Conservation (phyloP, 2,113 vertebrate species). For the Nematolebias whitei region DNA sequence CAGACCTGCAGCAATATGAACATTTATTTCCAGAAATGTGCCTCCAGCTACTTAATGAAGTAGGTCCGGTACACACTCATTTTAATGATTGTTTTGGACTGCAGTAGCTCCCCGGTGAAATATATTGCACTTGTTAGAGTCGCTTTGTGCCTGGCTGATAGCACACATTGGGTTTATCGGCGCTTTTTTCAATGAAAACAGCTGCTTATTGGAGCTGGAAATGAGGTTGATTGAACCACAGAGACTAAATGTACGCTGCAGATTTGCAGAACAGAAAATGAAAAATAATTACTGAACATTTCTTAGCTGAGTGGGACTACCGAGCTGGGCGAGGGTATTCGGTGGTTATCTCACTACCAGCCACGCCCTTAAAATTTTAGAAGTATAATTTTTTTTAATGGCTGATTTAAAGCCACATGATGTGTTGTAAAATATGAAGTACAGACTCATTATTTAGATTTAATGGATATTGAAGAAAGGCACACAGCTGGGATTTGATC, state of each 20-base stretch:
- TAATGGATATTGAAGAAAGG: constrained; percentile 25
- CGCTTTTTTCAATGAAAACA: constrained; percentile 13
- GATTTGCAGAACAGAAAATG: neutral
- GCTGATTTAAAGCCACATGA: constrained; percentile 1
- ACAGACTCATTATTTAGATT: neutral
- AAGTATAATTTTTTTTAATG: neutral
- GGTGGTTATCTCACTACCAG: neutral
- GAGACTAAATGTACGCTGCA: constrained; percentile 14
- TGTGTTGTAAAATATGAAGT: neutral
- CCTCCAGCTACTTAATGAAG: constrained; percentile 10
- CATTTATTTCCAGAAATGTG: constrained; percentile 18
- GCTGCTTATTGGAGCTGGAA: constrained; percentile 15
- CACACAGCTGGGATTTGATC: too few relatives aligned
- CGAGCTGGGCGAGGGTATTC: constrained; percentile 1
- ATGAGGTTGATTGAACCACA: constrained; percentile 9
- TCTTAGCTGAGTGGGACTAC: neutral
- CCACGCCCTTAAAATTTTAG: constrained; percentile 1
- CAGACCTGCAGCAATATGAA: constrained; percentile 4
- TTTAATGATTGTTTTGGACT: constrained; percentile 24
- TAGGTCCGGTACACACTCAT: neutral
- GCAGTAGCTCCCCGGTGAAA: constrained; percentile 12
- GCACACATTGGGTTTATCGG: constrained; percentile 8
- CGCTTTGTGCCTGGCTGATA: neutral
- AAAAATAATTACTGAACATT: constrained; percentile 1
- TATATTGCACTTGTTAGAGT: constrained; percentile 26